Evolutionary conservation across 2,888 invertebrate species (phyloP), one percentile per base, ranked within the genome.

Genomic region (Subacronicta megacephala): DNA sequence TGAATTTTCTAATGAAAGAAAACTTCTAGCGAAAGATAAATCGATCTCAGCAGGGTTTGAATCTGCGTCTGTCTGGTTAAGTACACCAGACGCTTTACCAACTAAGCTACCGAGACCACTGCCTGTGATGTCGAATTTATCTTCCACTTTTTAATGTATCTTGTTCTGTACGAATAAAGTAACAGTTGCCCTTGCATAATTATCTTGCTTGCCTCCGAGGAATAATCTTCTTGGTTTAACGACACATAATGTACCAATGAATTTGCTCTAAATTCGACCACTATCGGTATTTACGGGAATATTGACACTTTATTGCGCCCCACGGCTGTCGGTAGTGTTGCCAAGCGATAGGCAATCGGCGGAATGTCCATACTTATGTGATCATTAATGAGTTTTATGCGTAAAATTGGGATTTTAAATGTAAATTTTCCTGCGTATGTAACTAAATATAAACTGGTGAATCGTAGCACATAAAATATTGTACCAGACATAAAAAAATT

Each of bases 221-320:
- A 53, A 60, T 59, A 64, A 76, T 76, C 58, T 67, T 61, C 67
- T 62, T 62, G 66, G 46, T 59, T 58, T 49, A 69, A 45, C 70
- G 51, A 59, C 50, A 54, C 47, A 62, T 64, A 66, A 80, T 72
- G 66, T 69, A 66, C 71, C 72, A 64, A 69, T 75, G 75, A 77
- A 72, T 77, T 72, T 67, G 63, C 62, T 63, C 70, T 75, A 77
- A 80, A 80, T 79, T 76, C 72, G 57, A 17, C 35, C 26, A 62
- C 61, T 73, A 77, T 70, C 55, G 55, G 46, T 58, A 75, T 67
- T 59, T 70, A 66, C 59, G 52, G 31, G 49, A 69, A 54, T 50
- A 45, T 15, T 43, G 40, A 52, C 45, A 55, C 62, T 74, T 75
- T 61, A 75, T 72, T 56, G 59, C 40, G 60, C 69, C 72, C 65